Evolutionary conservation across 2,113 vertebrate species (phyloP), one percentile per base, ranked within the genome.

Genomic region (Sander lucioperca): DNA sequence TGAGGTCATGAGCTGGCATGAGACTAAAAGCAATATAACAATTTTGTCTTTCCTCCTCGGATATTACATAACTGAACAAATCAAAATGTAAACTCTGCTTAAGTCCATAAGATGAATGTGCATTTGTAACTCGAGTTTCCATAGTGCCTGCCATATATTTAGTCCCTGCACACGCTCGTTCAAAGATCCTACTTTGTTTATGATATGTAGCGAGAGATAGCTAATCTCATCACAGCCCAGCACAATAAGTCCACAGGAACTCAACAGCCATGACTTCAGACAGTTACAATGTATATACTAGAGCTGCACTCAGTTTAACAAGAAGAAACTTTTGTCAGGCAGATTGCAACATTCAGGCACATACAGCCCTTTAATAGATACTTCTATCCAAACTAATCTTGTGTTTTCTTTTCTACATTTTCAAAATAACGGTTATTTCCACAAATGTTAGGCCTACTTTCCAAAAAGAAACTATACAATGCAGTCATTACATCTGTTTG

Each of bases 171-270:
- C 68, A 82, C 58, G 81, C 75, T 71, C 58, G 21, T 54, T 16
- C 43, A 80, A 43, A 61, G 68, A 83, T 57, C 59, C 45, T 80
- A 18, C 77, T 76, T 7, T 93, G 90, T 93, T 94, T 91, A 92
- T 87, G 79, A 85, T 83, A 78, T n/a, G 0, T 56, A 59, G 23
- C 30, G 71, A 43, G 71, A 81, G 90, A 86, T 83, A 86, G 48
- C 67, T 70, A 85, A 74, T 83, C 71, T 77, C 71, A 69, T 69
- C 74, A 82, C 62, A 89, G 63, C 27, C 18, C 18, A 62, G 79
- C 48, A 66, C 73, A 72, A 33, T 61, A 21, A 85, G 27, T 73
- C 79, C 53, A 77, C 64, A n/a, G 59, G 64, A 77, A 70, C 73
- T 33, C 61, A 61, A 64, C 66, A 86, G 76, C 30, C 70, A 72